Conservation (phyloP, 1,140 invertebrate species). For the Anoplophora glabripennis region DNA sequence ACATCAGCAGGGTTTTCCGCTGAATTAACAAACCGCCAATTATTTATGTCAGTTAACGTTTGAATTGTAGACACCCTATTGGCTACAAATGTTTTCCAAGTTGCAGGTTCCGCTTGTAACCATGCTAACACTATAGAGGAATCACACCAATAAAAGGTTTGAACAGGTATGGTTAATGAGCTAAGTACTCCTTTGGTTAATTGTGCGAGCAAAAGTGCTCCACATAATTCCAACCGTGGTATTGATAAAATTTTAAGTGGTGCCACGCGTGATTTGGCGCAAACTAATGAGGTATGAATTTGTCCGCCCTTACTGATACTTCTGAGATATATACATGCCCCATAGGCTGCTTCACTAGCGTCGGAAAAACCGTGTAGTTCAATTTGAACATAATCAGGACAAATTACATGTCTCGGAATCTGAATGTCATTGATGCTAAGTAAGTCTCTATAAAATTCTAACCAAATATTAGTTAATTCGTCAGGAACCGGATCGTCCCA, state of each 20-base stretch:
- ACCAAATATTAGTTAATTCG: constrained; percentile 8
- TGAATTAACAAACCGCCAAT: constrained; percentile 46
- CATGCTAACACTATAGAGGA: constrained; percentile 46
- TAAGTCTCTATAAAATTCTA: constrained; percentile 16
- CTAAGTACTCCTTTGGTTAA: constrained; percentile 19
- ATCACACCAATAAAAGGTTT: constrained; percentile 46
- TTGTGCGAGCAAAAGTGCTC: constrained; percentile 27
- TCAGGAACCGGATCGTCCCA: constrained; percentile 24
- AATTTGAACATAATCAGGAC: constrained; percentile 3
- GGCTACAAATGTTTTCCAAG: constrained; percentile 42
- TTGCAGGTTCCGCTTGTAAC: constrained; percentile 27
- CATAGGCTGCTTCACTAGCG: constrained; percentile 39
- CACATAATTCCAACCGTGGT: constrained; percentile 35
- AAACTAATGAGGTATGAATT: constrained; percentile 25
- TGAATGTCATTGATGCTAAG: constrained; percentile 6
- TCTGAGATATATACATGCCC: constrained; percentile 37
- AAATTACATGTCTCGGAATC: constrained; percentile 2
- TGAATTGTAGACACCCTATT: constrained; percentile 46
- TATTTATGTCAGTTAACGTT: constrained; percentile 27
- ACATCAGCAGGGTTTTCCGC: constrained; percentile 49
- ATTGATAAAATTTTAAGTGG: constrained; percentile 39
- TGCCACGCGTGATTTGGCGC: constrained; percentile 38
- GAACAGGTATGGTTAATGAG: constrained; percentile 10
- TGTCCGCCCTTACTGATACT: constrained; percentile 11
- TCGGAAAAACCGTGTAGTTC: constrained; percentile 43